Base-by-base conservation (phyloP, 2,888 invertebrate species). In the Eupithecia insigniata region DNA sequence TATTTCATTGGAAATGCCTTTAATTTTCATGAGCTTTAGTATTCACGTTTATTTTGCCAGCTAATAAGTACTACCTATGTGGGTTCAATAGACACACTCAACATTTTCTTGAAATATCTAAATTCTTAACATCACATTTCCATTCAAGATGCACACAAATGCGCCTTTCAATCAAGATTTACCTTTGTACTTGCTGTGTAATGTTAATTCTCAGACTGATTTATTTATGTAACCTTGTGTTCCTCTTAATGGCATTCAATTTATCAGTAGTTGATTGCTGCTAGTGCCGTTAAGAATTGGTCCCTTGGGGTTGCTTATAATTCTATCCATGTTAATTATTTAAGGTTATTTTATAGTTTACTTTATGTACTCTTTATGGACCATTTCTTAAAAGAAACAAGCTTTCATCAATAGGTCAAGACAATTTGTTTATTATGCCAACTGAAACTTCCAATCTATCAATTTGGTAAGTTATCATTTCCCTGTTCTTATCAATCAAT, bases 211-310 rank as follows among this genome's bases (percentile, higher is more conserved):
- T 60, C 30, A 60, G 30, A 78, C 74, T 74, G 72, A 72, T 68
- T 72, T 67, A 43, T 55, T 22, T 65, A 72, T 60, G 67, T 76
- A 55, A 72, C 73, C 74, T 76, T 77, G 67, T 61, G 32, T 69
- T 67, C 46, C 28, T 61, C 12, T 62, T 72, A 75, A 66, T 76
- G 67, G 74, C 69, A 73, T 76, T 76, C 69, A 55, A 72, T 73
- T 39, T 61, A 71, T 73, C 67, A 70, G 22, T 62, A 67, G 22
- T 67, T 66, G 30, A 55, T 69, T 69, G 39, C 16, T 61, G 62
- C 43, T 61, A 61, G 46, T 68, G 22, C 58, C 61, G 22, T n/a
- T 18, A 30, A 18, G 60, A 16, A 60, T 8, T 12, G 5, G 26
- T 55, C 55, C 4, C 12, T 26, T 55, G 4, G 14, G n/a, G 8